Conservation (phyloP, 2,113 vertebrate genomes). For the Sphyrna mokarran region DNA sequence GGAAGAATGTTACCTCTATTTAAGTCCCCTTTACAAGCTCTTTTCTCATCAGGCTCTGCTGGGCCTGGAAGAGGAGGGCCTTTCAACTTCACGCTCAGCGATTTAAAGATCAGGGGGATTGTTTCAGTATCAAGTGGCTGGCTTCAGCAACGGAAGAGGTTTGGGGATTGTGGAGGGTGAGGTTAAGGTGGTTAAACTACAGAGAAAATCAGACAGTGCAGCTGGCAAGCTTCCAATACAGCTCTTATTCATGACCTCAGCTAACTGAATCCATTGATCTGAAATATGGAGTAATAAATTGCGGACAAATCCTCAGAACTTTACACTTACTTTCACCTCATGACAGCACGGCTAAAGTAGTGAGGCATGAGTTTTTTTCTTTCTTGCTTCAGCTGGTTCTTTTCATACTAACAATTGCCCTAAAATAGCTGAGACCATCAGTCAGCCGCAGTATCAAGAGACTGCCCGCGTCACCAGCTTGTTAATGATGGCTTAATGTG, state of each 20-base stretch:
- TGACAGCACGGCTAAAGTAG: background rate
- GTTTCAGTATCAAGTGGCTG: background rate
- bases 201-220: background rate
- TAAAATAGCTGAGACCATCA: slow-evolving; percentile 12
- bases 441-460: background rate
- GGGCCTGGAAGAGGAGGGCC: background rate
- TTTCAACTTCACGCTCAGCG: background rate
- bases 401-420: background rate
- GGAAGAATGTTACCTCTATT: background rate
- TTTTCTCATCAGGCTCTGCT: background rate
- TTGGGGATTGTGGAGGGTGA: too few species aligned
- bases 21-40: background rate
- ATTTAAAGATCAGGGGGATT: background rate
- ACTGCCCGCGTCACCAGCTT: background rate
- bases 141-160: background rate
- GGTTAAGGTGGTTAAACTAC: background rate
- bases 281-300: background rate
- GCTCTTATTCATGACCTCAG: background rate
- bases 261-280: background rate
- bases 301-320: background rate
- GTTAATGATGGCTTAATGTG: slow-evolving; percentile 22
- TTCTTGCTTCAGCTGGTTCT: background rate
- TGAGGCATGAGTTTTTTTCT: too few species aligned
- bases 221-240: background rate
- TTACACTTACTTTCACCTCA: background rate